Evolutionary conservation across 1,140 invertebrate species (phyloP).

Genomic region (Choristoneura fumiferana): DNA sequence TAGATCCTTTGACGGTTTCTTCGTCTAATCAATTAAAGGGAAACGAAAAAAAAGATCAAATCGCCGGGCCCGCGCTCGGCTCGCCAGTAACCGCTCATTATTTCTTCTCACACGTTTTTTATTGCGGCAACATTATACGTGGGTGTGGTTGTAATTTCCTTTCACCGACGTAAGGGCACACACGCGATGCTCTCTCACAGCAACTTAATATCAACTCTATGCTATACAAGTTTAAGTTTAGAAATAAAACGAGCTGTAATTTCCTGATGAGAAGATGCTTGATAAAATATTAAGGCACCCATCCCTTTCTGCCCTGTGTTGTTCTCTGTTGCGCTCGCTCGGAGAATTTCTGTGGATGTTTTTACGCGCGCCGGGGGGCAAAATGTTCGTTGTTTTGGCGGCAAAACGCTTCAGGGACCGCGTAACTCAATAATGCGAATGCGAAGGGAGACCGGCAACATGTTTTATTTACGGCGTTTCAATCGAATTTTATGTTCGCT

Average conservation of each 20-base stretch:
- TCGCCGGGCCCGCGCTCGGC: conserved; percentile 52
- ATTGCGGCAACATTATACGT: conserved; percentile 78
- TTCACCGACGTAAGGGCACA: conserved; percentile 77
- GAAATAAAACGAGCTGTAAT: conserved; percentile 25
- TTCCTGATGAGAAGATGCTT: conserved; percentile 64
- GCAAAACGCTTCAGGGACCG: conserved; percentile 73
- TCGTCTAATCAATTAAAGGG: conserved; percentile 70
- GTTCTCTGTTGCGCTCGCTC: conserved; percentile 46
- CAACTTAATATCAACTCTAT: conserved; percentile 41
- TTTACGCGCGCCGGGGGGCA: conserved; percentile 76
- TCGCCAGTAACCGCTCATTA: conserved; percentile 77
- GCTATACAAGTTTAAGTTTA: conserved; percentile 14
- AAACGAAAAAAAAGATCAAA: conserved; percentile 64
- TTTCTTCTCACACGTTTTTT: conserved; percentile 77
- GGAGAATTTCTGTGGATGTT: conserved; percentile 56
- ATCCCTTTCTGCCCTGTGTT: conserved; percentile 59
- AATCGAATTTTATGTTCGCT: conserved; percentile 60
- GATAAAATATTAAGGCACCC: conserved; percentile 73
- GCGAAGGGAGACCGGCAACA: conserved; percentile 65
- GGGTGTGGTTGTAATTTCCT: conserved; percentile 78
- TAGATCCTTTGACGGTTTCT: conserved; percentile 39
- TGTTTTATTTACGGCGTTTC: conserved; percentile 77
- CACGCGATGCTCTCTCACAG: conserved; percentile 54
- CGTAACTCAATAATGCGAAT: conserved; percentile 76
- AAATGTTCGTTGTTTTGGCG: conserved; percentile 76